phyloP scores from a whole-genome alignment of 1,140 invertebrate genomes.

The Sycophaga agraensis region DNA sequence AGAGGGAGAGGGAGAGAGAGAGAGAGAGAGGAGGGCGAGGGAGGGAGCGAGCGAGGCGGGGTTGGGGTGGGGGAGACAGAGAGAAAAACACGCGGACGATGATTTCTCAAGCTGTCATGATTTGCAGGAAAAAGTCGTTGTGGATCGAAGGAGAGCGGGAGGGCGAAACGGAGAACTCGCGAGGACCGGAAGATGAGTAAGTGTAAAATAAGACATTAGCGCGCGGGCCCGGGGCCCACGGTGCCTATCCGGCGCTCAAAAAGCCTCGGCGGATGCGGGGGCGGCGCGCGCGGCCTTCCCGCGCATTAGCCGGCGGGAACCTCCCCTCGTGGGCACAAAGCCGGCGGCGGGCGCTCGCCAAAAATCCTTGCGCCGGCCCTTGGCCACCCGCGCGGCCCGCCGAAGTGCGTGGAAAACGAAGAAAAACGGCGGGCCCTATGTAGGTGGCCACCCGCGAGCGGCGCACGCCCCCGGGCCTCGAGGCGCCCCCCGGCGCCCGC shows the following conservation, averaged over 20 bases:
- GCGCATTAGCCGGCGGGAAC: background rate
- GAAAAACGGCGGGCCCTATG: slow-evolving; percentile 22
- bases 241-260: no score
- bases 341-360: slow-evolving; percentile 2
- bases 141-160: background rate
- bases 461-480: background rate
- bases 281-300: background rate
- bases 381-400: background rate
- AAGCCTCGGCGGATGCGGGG: background rate
- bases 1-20: background rate
- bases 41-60: no score
- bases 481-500: background rate
- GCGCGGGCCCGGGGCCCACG: background rate
- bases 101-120: slow-evolving; percentile 32
- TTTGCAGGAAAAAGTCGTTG: slow-evolving; percentile 33
- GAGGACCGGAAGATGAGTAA: slow-evolving; percentile 21
- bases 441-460: slow-evolving; percentile 26
- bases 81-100: slow-evolving; percentile 10
- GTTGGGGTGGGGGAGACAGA: no score
- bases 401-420: slow-evolving; percentile 38
- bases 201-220: slow-evolving; percentile 15
- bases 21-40: no score
- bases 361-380: slow-evolving; percentile 9
- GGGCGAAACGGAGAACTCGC: background rate
- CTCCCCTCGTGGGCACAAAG: slow-evolving; percentile 6